Evolutionary conservation across 1,140 invertebrate species (phyloP).

Genomic region (Anadara kagoshimensis): DNA sequence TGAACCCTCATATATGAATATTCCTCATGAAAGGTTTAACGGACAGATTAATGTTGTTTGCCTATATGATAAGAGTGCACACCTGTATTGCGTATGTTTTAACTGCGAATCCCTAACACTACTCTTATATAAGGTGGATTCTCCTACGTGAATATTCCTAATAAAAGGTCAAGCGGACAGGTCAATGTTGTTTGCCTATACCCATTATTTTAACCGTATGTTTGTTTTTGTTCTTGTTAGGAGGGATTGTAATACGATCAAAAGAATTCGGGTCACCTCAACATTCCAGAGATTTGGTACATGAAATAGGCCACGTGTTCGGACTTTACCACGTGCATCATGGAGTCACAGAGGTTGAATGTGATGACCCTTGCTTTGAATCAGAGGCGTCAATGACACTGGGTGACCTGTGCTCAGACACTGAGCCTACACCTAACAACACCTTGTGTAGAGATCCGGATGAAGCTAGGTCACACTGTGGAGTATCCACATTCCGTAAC

Average conservation of each 20-base stretch:
- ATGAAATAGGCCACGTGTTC: conserved; percentile 70
- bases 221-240: too few species aligned
- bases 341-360: conserved; percentile 67
- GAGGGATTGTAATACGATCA: conserved; percentile 63
- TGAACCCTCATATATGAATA: too few species aligned
- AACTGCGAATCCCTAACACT: too few species aligned
- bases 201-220: too few species aligned
- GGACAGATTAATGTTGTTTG: too few species aligned
- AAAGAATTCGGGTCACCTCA: conserved; percentile 50
- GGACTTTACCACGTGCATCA: conserved; percentile 72
- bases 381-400: conserved; percentile 60
- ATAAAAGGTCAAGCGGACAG: too few species aligned
- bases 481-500: conserved; percentile 46
- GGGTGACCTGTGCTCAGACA: conserved; percentile 70
- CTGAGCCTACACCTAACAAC: conserved; percentile 61
- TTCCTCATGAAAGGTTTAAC: too few species aligned
- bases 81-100: too few species aligned
- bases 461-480: conserved; percentile 43
- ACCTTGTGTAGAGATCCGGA: conserved; percentile 57
- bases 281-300: conserved; percentile 58
- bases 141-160: too few species aligned
- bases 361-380: conserved; percentile 65
- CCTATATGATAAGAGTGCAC: too few species aligned
- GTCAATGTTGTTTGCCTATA: too few species aligned
- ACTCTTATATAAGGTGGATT: too few species aligned